A percentile compares a stretch with the other conserved stretches of the same genome.
phyloP scores from a whole-genome alignment of 53 echinoderm and acorn worm genomes.

The Hippasteria phrygiana region DNA sequence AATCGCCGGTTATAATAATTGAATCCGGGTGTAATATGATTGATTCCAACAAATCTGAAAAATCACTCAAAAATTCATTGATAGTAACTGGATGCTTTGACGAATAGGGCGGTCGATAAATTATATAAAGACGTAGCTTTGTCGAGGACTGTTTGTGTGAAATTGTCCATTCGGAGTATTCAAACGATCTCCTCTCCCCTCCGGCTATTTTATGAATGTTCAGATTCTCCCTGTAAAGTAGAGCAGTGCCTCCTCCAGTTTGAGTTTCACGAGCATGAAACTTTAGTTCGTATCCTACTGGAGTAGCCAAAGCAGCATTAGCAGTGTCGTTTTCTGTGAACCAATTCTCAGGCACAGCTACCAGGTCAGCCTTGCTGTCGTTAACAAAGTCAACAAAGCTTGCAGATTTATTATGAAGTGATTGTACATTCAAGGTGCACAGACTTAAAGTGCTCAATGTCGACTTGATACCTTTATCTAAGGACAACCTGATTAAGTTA shows the following conservation, averaged over 20 bases:
- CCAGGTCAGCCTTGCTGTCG: conserved; percentile 58
- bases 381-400: conserved; percentile 49
- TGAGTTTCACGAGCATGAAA: conserved; percentile 14
- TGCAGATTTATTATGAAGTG: conserved; percentile 49
- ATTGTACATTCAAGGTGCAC: conserved; percentile 53
- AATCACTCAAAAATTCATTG: conserved; percentile 6
- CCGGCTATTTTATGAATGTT: conserved; percentile 34
- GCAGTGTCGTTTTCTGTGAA: conserved; percentile 52
- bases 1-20: conserved; percentile 15
- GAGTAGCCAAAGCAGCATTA: conserved; percentile 19
- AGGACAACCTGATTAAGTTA: not conserved
- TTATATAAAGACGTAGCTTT: conserved; percentile 8
- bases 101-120: conserved; percentile 34
- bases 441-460: conserved; percentile 31
- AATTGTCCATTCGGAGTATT: conserved; percentile 33
- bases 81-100: conserved; percentile 7
- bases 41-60: conserved; percentile 28
- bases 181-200: conserved; percentile 16
- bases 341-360: conserved; percentile 54
- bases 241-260: conserved; percentile 57
- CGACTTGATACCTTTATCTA: not conserved
- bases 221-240: conserved; percentile 48
- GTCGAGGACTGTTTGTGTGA: conserved; percentile 3
- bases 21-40: not conserved
- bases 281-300: conserved; percentile 36